Evolutionary conservation across 2,113 vertebrate species (phyloP).

Genomic region (Anthoscopus minutus): DNA sequence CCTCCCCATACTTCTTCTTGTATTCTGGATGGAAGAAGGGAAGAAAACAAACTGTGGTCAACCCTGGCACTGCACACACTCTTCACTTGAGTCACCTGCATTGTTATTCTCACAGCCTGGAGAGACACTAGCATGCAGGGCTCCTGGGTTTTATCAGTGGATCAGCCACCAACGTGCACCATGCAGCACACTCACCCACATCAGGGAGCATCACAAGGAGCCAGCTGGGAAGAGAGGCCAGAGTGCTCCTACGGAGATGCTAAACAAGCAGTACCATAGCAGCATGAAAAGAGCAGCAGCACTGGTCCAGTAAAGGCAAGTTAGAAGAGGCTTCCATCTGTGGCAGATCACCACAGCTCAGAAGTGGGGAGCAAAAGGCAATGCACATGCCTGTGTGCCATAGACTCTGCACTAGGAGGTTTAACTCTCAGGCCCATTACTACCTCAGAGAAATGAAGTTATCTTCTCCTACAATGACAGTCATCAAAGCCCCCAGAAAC

Average conservation of each 20-base stretch:
- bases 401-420: not conserved
- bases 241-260: not conserved
- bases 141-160: not conserved
- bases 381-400: not conserved
- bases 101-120: not conserved
- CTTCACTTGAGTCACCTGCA: not conserved
- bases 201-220: not conserved
- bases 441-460: not conserved
- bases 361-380: not conserved
- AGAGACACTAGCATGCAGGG: not conserved
- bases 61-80: not conserved
- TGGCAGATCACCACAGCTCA: not conserved
- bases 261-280: not conserved
- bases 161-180: not conserved
- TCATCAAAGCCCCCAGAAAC: not conserved
- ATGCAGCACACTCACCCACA: not conserved
- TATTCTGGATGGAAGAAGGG: slow-evolving; percentile 77
- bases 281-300: not conserved
- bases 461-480: not conserved
- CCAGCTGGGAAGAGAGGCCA: not conserved
- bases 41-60: slow-evolving; percentile 60
- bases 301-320: not conserved
- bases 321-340: not conserved
- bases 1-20: slow-evolving; percentile 98
- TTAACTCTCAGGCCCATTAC: not conserved